These are phyloP conservation scores for Danio jaintianensis DNA, from an alignment of 2,797 vertebrate genomes.

Conservation along the genomic window DNA sequence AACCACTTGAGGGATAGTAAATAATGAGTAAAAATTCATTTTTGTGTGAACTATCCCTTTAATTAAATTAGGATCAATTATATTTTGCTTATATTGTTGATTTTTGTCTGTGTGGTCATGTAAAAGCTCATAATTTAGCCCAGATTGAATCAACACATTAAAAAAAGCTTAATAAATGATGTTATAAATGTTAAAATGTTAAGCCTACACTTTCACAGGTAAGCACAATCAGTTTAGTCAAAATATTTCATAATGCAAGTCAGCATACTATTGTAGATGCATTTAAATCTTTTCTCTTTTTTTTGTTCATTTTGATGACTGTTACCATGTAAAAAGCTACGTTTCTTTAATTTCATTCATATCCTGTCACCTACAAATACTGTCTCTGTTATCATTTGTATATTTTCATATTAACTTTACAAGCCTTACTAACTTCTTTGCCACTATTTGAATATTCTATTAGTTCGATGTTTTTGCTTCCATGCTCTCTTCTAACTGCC, in stretches of 20 bases:
- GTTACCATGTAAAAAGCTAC: conserved; percentile 12
- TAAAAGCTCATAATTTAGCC: background rate
- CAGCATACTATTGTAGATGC: background rate
- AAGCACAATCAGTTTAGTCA: background rate
- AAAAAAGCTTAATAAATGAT: too few species aligned
- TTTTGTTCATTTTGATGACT: background rate
- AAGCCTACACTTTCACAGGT: too few species aligned
- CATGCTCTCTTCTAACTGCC: background rate
- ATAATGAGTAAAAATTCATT: too few species aligned
- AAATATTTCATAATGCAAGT: background rate
- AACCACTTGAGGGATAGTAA: too few species aligned
- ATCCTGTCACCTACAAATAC: background rate
- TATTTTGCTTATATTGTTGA: background rate
- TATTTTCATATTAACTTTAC: conserved; percentile 15
- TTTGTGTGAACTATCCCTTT: too few species aligned
- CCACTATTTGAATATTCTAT: background rate
- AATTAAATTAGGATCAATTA: background rate
- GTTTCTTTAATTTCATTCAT: background rate
- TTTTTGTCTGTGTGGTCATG: background rate
- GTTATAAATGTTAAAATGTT: too few species aligned
- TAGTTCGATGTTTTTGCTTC: conserved; percentile 13
- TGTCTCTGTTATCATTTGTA: background rate
- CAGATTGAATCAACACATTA: background rate
- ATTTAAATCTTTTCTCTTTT: background rate
- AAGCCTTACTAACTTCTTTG: background rate